These are phyloP conservation scores for Typhlichthys eigenmanni DNA, from an alignment of 2,797 vertebrate genomes.

Conservation along the genomic window DNA sequence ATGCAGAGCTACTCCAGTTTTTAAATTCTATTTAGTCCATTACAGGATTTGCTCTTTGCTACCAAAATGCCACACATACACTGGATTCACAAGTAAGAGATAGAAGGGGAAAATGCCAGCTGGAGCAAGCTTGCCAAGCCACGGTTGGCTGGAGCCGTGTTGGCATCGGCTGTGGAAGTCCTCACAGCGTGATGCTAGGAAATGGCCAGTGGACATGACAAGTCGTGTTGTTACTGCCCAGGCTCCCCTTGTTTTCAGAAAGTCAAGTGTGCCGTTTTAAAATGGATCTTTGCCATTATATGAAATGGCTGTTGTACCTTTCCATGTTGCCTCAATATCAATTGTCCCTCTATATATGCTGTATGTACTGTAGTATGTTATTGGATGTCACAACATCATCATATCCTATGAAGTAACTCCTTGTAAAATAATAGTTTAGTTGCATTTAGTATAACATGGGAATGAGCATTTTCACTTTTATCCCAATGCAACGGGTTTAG, in stretches of 20 bases:
- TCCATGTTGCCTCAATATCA: not conserved
- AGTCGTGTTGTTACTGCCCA: constrained; percentile 79
- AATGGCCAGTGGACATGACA: constrained; percentile 82
- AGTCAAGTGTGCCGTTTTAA: constrained; percentile 71
- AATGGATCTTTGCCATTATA: constrained; percentile 43
- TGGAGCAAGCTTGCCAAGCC: constrained; percentile 72
- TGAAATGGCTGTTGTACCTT: constrained; percentile 48
- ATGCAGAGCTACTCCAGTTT: not conserved
- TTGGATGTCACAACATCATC: not conserved
- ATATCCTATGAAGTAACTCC: too few relatives aligned
- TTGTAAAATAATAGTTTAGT: too few relatives aligned
- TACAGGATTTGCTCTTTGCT: constrained; percentile 28
- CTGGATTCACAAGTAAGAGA: constrained; percentile 70
- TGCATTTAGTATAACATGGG: too few relatives aligned
- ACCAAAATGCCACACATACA: constrained; percentile 53
- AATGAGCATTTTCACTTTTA: too few relatives aligned
- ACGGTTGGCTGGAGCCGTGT: constrained; percentile 74
- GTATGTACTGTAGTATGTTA: constrained; percentile 1
- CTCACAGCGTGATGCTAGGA: constrained; percentile 79
- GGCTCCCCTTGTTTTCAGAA: constrained; percentile 73
- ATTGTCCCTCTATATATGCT: not conserved
- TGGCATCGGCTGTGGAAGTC: constrained; percentile 81
- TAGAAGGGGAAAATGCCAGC: constrained; percentile 74
- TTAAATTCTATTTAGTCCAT: not conserved
- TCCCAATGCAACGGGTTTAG: too few relatives aligned